These are phyloP conservation scores for Eumerus sabulonum DNA, from an alignment of 2,888 invertebrate species.

Conservation along the genomic window DNA sequence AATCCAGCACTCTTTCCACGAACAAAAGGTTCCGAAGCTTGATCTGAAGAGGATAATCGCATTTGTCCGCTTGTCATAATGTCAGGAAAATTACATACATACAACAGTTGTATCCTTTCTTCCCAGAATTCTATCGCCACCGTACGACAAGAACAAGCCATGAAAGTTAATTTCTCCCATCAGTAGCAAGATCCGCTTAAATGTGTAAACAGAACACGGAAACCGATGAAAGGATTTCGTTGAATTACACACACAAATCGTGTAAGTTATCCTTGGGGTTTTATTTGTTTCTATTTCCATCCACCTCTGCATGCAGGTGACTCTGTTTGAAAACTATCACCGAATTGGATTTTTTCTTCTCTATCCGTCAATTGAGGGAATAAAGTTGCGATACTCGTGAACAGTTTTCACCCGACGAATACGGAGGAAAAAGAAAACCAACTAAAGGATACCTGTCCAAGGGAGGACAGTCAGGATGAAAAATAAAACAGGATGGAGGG, in stretches of 20 bases:
- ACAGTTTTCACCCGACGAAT: not conserved
- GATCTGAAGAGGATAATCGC: constrained; percentile 3
- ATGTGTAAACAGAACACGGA: too few species aligned
- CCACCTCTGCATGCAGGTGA: not conserved
- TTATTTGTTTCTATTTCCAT: too few species aligned
- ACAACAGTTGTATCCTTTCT: not conserved
- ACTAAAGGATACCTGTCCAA: constrained; percentile 12
- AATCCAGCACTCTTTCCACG: too few species aligned
- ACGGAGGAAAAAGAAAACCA: too few species aligned
- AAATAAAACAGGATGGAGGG: not conserved
- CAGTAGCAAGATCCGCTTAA: not conserved
- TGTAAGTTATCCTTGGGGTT: too few species aligned
- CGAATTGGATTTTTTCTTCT: constrained; percentile 6
- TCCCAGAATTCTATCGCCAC: not conserved
- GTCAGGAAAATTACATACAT: not conserved
- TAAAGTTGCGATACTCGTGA: too few species aligned
- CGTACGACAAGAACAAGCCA: not conserved
- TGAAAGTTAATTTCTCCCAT: not conserved
- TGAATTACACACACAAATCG: constrained; percentile 1
- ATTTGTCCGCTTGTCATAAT: constrained; percentile 8
- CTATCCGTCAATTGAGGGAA: too few species aligned
- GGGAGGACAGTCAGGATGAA: too few species aligned
- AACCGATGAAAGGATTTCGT: constrained; percentile 11
- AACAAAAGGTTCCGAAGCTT: not conserved
- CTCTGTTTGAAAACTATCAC: constrained; percentile 3